phyloP scores from a whole-genome alignment of 2,113 vertebrate genomes.

The Alosa alosa region DNA sequence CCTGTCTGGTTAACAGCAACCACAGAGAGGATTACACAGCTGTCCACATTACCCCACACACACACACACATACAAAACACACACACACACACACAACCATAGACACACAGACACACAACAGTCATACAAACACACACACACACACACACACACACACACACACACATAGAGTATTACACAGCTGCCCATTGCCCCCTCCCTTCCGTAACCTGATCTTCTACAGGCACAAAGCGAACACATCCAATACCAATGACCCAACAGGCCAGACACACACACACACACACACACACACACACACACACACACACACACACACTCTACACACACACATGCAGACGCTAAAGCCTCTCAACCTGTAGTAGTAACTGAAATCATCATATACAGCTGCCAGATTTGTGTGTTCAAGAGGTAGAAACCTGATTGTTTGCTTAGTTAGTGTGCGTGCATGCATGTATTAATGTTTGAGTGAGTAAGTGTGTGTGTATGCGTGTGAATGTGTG shows the following conservation, averaged over 20 bases:
- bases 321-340: neutral
- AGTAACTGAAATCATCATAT: neutral
- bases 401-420: neutral
- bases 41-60: slow-evolving; percentile 25
- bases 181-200: slow-evolving; percentile 3
- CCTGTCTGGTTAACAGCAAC: slow-evolving; percentile 1
- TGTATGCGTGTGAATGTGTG: neutral
- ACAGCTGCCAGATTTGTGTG: neutral
- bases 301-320: slow-evolving; percentile 16
- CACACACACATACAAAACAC: slow-evolving; percentile 52
- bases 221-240: neutral
- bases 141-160: slow-evolving; percentile 13
- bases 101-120: neutral
- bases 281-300: slow-evolving; percentile 4
- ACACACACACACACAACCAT: neutral
- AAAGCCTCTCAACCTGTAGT: neutral
- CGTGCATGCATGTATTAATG: neutral
- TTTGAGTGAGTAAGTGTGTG: neutral
- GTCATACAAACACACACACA: neutral
- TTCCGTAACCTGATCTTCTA: neutral
- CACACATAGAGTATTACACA: slow-evolving; percentile 16
- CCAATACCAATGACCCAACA: neutral
- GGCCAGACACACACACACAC: neutral
- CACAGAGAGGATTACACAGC: slow-evolving; percentile 9
- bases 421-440: neutral